Evolutionary conservation across 2,888 invertebrate species (phyloP).

Genomic region (Parasteatoda lunata): DNA sequence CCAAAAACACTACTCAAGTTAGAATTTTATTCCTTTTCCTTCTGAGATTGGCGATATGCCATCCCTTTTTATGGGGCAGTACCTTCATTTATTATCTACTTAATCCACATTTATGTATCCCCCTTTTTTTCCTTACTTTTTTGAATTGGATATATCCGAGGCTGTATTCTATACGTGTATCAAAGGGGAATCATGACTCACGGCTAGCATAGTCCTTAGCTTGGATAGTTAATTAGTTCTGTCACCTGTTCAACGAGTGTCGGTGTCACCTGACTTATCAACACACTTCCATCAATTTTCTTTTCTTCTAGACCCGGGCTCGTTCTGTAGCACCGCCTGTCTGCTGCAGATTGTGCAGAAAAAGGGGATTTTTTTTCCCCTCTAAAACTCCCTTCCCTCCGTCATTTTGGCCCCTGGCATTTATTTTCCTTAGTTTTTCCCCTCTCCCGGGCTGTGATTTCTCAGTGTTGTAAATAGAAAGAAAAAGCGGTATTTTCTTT

Average conservation of each 20-base stretch:
- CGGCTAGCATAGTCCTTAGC: conserved; percentile 18
- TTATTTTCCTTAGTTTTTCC: conserved; percentile 43
- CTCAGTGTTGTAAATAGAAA: conserved; percentile 21
- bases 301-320: conserved; percentile 6
- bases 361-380: conserved; percentile 9
- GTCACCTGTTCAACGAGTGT: conserved; percentile 58
- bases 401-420: conserved; percentile 43
- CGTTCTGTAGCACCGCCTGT: conserved; percentile 41
- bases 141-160: background rate
- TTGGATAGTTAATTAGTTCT: conserved; percentile 60
- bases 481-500: conserved; percentile 23
- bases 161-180: background rate
- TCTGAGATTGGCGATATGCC: background rate
- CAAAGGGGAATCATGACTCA: background rate
- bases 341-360: conserved; percentile 38
- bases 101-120: background rate
- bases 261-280: conserved; percentile 64
- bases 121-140: background rate
- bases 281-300: conserved; percentile 45
- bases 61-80: background rate
- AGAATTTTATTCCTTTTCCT: background rate
- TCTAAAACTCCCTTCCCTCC: conserved; percentile 1
- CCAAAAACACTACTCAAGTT: background rate
- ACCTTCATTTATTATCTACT: too few relatives aligned
- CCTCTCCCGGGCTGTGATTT: conserved; percentile 46